Percentiles rank a stretch among this genome's conserved stretches.
These are phyloP conservation scores for Tineola bisselliella DNA, from an alignment of 2,888 invertebrate genomes.

Conservation along the genomic window DNA sequence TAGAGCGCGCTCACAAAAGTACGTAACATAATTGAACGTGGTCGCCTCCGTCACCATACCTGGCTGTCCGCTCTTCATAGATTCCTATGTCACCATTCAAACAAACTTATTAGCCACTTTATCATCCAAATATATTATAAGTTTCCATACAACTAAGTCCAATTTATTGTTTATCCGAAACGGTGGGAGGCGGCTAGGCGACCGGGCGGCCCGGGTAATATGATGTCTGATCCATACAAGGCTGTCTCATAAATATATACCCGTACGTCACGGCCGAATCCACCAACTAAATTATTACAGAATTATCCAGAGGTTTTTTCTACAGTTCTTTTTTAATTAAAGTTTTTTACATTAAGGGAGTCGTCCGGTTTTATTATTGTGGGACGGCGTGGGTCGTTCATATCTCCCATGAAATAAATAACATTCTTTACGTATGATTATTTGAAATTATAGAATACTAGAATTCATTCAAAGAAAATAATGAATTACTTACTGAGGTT, in stretches of 20 bases:
- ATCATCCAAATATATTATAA: conserved; percentile 49
- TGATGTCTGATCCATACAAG: conserved; percentile 14
- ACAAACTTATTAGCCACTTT: conserved; percentile 49
- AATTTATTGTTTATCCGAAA: conserved; percentile 40
- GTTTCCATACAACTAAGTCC: conserved; percentile 36
- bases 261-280: not conserved
- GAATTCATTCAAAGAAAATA: too few species aligned
- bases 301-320: not conserved
- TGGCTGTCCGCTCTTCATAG: conserved; percentile 43
- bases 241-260: not conserved
- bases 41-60: conserved; percentile 19
- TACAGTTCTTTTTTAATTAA: not conserved
- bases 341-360: not conserved
- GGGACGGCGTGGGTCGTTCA: not conserved
- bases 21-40: conserved; percentile 47
- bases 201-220: conserved; percentile 18
- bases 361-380: not conserved
- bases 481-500: too few species aligned
- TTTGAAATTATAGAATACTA: too few species aligned
- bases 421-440: too few species aligned
- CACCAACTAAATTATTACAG: not conserved
- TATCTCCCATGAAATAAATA: too few species aligned
- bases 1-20: conserved; percentile 23
- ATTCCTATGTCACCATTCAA: conserved; percentile 38
- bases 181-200: conserved; percentile 23